Evolutionary conservation across 2,888 invertebrate species (phyloP), one percentile per base, ranked within the genome.

Genomic region (Limnephilus lunatus): DNA sequence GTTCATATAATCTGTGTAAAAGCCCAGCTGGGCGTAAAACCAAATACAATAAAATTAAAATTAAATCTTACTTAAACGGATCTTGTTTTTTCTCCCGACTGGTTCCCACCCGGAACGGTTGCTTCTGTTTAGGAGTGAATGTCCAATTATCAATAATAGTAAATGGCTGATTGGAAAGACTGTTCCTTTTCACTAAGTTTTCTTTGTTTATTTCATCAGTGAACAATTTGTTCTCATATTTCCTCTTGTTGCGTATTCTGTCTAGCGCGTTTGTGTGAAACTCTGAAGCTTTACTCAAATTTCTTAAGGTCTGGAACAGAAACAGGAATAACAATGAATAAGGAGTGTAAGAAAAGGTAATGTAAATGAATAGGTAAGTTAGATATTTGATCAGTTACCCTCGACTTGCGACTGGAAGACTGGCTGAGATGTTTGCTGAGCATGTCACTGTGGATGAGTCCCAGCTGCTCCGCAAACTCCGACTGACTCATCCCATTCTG

Each of bases 381-480:
- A 35, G 39, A 39, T 85, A 7, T 82, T 82, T 3, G 12, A 32
- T 82, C 32, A 82, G 12, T 85, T 31, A 68, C 68, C 68, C 35
- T 68, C 0, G 88, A 31, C 15, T 68, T 88, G 31, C 80, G 25
- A 35, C n/a, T 81, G 35, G 80, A 35, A 32, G 80, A 32, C 35
- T 48, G 32, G 5, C 14, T 35, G 31, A 31, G 80, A 7, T 89
- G 31, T 44, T 32, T 32, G 25, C 14, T 53, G 48, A 85, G 44
- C 15, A 68, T 31, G 19, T 53, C 25, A 2, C 88, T 88, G 14
- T 92, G 93, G 48, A 92, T 81, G 25, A 93, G 81, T 4, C 93
- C 93, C n/a, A 93, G 82, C 30, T 89, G 80, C 82, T 91, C 88
- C 14, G 83, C 92, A 90, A 93, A 93, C 81, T 93, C 92, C 48